phyloP scores from a whole-genome alignment of 2,888 invertebrate genomes.

The Melolontha melolontha region DNA sequence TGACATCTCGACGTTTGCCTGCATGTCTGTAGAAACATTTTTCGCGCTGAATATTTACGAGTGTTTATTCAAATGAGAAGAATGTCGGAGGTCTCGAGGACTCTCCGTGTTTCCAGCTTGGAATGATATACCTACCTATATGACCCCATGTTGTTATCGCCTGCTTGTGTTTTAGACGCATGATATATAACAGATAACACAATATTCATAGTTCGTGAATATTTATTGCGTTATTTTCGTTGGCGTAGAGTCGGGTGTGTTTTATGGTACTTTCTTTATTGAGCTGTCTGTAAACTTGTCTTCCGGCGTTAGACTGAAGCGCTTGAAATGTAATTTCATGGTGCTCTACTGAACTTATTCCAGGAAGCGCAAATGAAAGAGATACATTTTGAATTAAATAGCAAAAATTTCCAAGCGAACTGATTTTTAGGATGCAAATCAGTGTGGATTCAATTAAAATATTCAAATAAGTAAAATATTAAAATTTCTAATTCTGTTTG shows the following conservation, averaged over 20 bases:
- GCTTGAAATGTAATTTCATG: too few relatives aligned
- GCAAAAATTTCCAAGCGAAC: too few relatives aligned
- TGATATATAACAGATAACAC: conserved; percentile 25
- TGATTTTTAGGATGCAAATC: too few relatives aligned
- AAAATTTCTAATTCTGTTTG: too few relatives aligned
- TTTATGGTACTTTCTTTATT: conserved; percentile 13
- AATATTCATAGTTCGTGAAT: conserved; percentile 34
- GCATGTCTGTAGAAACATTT: conserved; percentile 9
- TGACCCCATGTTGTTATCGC: conserved; percentile 6
- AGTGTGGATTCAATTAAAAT: too few relatives aligned
- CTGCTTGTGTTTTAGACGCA: conserved; percentile 7
- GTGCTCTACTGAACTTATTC: too few relatives aligned
- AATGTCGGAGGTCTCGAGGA: background rate
- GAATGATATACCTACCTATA: background rate
- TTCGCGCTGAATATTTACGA: conserved; percentile 33
- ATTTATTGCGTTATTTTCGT: conserved; percentile 27
- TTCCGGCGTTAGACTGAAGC: background rate
- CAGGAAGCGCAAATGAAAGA: too few relatives aligned
- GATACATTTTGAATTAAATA: too few relatives aligned
- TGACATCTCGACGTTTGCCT: conserved; percentile 6
- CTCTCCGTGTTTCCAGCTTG: background rate
- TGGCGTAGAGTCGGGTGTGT: conserved; percentile 5
- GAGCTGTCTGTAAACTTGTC: conserved; percentile 10
- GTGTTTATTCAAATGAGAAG: conserved; percentile 30
- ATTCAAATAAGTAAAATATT: too few relatives aligned